phyloP scores from a whole-genome alignment of 2,888 invertebrate genomes.

The Drosophila anomelani region DNA sequence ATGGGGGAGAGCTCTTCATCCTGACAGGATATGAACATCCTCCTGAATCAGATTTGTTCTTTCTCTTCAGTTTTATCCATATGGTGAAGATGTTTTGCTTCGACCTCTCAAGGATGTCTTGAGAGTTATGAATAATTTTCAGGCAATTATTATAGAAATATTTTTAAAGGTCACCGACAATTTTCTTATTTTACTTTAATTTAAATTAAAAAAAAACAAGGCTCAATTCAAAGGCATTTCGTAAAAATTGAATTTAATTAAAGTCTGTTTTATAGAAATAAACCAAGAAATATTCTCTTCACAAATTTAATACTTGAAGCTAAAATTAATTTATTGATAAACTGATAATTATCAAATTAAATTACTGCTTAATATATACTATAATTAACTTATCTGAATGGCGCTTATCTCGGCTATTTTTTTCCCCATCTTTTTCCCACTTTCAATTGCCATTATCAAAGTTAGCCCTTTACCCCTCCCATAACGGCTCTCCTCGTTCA shows the following conservation, averaged over 20 bases:
- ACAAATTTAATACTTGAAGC: not conserved
- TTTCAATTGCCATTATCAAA: constrained; percentile 23
- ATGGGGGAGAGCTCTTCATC: constrained; percentile 1
- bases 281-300: not conserved
- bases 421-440: not conserved
- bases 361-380: constrained; percentile 14
- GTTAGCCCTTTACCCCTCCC: not conserved
- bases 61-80: not conserved
- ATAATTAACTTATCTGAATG: constrained; percentile 1
- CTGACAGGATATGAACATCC: not conserved
- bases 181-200: no score
- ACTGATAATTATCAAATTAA: constrained; percentile 9
- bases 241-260: no score
- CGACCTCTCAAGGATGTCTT: no score
- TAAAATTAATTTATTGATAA: constrained; percentile 5
- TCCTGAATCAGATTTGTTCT: not conserved
- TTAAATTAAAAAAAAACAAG: no score
- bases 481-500: not conserved
- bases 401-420: not conserved
- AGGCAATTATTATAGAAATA: not conserved
- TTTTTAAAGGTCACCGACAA: no score
- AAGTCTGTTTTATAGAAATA: not conserved
- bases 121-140: not conserved
- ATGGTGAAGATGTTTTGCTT: not conserved
- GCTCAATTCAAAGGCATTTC: no score